Evolutionary conservation across 2,797 vertebrate genomes (phyloP).

Genomic region (Heliangelus exortis): DNA sequence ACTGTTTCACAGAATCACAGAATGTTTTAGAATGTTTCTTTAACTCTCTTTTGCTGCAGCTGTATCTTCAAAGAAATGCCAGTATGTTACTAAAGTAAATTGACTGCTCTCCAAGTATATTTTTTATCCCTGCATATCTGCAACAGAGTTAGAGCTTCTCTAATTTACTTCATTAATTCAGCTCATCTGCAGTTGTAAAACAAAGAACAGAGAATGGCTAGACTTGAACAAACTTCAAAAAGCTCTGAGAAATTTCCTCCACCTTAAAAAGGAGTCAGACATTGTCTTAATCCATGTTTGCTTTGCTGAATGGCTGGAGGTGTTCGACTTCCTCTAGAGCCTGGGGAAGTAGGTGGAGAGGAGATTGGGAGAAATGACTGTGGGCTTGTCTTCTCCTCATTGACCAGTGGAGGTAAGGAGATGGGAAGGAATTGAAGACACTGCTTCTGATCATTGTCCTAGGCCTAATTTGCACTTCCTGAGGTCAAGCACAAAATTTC

Average conservation of each 20-base stretch:
- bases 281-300: not conserved
- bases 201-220: not conserved
- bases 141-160: not conserved
- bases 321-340: not conserved
- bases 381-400: not conserved
- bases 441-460: not conserved
- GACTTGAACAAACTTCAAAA: not conserved
- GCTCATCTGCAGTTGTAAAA: constrained; percentile 25
- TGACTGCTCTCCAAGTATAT: not conserved
- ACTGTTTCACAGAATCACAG: not conserved
- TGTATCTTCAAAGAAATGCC: not conserved
- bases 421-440: not conserved
- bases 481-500: not conserved
- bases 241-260: not conserved
- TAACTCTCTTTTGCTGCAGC: not conserved
- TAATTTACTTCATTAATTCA: constrained; percentile 27
- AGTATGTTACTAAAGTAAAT: not conserved
- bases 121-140: constrained; percentile 2
- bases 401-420: not conserved
- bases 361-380: not conserved
- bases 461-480: not conserved
- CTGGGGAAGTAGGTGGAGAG: not conserved
- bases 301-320: not conserved
- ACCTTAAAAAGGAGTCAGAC: not conserved
- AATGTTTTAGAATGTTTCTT: not conserved